Base-by-base conservation (phyloP, 1,140 invertebrate genomes). In the Antheraea mylitta region DNA sequence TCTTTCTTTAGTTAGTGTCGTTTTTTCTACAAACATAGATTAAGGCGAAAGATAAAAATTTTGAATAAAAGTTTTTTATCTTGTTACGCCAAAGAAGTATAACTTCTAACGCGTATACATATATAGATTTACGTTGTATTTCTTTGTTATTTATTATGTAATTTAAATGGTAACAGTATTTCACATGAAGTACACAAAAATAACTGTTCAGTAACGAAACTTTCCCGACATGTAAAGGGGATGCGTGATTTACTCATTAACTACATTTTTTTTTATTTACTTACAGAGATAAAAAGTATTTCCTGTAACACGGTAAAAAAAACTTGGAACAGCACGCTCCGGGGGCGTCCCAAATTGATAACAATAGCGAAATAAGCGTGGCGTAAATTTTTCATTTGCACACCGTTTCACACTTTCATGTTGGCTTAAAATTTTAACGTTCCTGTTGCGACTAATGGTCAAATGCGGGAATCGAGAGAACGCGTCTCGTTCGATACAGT, bases 331-430 rank as follows among this genome's bases (percentile, higher is more conserved):
- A 74, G 75, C 73, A 65, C 65, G 69, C 67, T 67, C 67, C 48
- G 75, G 64, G 69, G 77, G 66, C 81, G 77, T 76, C 71, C 71
- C 78, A 83, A 87, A 87, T 90, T 85, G 79, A 76, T 77, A 83
- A 88, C 85, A 87, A 86, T 83, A 86, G 84, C 79, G 70, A 84
- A 85, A 86, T 84, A 86, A 85, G 85, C 82, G 78, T 69, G 71
- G 72, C 71, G 76, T 80, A 82, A 83, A 81, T 84, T 89, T 87
- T 87, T 87, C 86, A 86, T 87, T 87, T 85, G 80, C 75, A 77
- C 83, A 73, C 72, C 77, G 82, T 77, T 87, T 86, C 81, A 77
- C 77, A 81, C 77, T 79, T 82, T 70, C 68, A 75, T 83, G 85
- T 84, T 84, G 77, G 83, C 79, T 84, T 87, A 80, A 80, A 81